Conservation (phyloP, 2,113 vertebrate species). For the Cathartes aura region DNA sequence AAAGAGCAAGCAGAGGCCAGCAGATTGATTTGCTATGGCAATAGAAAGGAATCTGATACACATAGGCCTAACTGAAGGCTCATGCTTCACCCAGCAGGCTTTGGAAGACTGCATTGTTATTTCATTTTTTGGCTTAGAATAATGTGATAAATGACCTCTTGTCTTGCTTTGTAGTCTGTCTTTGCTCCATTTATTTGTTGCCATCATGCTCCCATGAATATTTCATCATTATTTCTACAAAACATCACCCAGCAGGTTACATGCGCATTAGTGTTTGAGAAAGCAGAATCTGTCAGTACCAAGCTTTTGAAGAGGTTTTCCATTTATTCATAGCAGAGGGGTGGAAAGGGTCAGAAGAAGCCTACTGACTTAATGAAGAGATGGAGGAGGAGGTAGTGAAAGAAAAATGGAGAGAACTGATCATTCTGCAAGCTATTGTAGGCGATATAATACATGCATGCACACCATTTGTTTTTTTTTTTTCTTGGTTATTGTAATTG, state of each 20-base stretch:
- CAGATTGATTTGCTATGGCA: not conserved
- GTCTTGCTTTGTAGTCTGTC: constrained; percentile 7
- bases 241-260: constrained; percentile 40
- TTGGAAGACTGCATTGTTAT: not conserved
- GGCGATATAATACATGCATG: not conserved
- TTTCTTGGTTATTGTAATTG: not conserved
- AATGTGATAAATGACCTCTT: constrained; percentile 49
- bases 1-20: not conserved
- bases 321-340: not conserved
- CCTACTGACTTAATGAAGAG: constrained; percentile 9
- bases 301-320: constrained; percentile 22
- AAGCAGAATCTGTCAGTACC: constrained; percentile 15
- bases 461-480: not conserved
- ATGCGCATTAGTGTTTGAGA: not conserved
- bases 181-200: constrained; percentile 49
- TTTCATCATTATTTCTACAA: constrained; percentile 63
- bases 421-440: not conserved
- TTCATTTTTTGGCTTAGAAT: constrained; percentile 23
- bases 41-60: not conserved
- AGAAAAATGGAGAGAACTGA: not conserved
- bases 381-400: not conserved
- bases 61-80: not conserved
- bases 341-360: not conserved
- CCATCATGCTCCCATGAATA: constrained; percentile 51
- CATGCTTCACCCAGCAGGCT: constrained; percentile 4